Base-by-base conservation (phyloP, 1,140 invertebrate genomes). In the Atta texana region DNA sequence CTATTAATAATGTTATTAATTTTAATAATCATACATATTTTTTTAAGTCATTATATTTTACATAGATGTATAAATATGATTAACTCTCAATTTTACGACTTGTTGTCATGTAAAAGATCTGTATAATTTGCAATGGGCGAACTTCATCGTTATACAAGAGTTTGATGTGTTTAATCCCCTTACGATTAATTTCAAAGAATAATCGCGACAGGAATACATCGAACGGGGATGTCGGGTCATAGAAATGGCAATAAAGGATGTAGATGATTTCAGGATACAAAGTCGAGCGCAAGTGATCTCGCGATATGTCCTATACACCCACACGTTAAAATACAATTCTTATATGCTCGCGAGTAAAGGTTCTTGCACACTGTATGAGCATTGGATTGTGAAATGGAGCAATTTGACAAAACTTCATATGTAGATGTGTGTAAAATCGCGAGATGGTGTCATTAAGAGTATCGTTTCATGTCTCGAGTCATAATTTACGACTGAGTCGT, bases 231-330 rank as follows among this genome's bases (percentile, higher is more conserved):
- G 75, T 77, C 39, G 5, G 34, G 8, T 21, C 59, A 10, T 44
- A 39, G 39, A 77, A 44, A 21, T n/a, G 44, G 59, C 59, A 21
- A 53, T 53, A 28, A 77, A 77, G 39, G 44, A 53, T 49, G 76
- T 44, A 16, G 76, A 49, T 39, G 74, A 76, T 55, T 51, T 49
- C 44, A 21, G 18, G 24, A 66, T 80, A 53, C 61, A n/a, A 66
- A 39, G 24, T 31, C 76, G 61, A 63, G 57, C 57, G 21, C 55
- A 4, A 61, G 74, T 39, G 75, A 49, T 78, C 75, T 51, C 75
- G 75, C 57, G 34, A 39, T 44, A 28, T 66, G 76, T 53, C 28
- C 24, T n/a, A n/a, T 24, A 80, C 61, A 53, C 76, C 44, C 61
- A 53, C 61, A 39, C 24, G 39, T 44, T 24, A 44, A 24, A 34